These are phyloP conservation scores for Centropyge bicolor DNA, from an alignment of 2,797 vertebrate genomes.

Conservation along the genomic window DNA sequence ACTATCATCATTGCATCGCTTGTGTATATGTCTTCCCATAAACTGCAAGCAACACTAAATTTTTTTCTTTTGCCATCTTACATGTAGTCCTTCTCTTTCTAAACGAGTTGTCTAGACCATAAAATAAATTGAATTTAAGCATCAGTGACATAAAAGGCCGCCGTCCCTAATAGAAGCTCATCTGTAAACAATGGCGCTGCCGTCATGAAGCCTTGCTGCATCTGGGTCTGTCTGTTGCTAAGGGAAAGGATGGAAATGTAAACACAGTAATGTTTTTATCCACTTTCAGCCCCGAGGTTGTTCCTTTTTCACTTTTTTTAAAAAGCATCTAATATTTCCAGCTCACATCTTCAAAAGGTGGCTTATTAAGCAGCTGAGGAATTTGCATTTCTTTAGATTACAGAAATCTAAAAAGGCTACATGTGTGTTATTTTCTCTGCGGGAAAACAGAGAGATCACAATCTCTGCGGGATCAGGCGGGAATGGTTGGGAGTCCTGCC, in stretches of 20 bases:
- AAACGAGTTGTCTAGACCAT: background rate
- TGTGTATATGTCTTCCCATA: background rate
- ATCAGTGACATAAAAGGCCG: conserved; percentile 22
- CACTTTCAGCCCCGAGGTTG: conserved; percentile 13
- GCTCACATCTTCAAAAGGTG: conserved; percentile 15
- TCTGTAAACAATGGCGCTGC: conserved; percentile 6
- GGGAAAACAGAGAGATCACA: conserved; percentile 33
- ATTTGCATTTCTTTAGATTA: conserved; percentile 41
- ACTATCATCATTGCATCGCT: background rate
- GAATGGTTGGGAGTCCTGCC: conserved; percentile 30
- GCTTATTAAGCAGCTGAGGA: conserved; percentile 19
- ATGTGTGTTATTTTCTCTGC: conserved; percentile 14
- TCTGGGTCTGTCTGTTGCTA: conserved; percentile 31
- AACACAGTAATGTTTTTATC: conserved; percentile 18
- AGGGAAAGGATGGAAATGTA: conserved; percentile 3
- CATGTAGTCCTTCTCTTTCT: background rate
- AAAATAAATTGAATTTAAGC: conserved; percentile 6
- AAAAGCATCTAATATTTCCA: conserved; percentile 3
- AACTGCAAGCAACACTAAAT: background rate
- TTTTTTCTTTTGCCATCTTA: background rate
- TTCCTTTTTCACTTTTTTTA: conserved; percentile 5
- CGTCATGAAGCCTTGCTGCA: conserved; percentile 14
- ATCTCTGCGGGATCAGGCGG: conserved; percentile 13
- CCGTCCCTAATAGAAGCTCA: background rate
- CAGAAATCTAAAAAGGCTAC: background rate